Conservation (phyloP, 1,140 invertebrate species). For the Gonatopus flavifemur region DNA sequence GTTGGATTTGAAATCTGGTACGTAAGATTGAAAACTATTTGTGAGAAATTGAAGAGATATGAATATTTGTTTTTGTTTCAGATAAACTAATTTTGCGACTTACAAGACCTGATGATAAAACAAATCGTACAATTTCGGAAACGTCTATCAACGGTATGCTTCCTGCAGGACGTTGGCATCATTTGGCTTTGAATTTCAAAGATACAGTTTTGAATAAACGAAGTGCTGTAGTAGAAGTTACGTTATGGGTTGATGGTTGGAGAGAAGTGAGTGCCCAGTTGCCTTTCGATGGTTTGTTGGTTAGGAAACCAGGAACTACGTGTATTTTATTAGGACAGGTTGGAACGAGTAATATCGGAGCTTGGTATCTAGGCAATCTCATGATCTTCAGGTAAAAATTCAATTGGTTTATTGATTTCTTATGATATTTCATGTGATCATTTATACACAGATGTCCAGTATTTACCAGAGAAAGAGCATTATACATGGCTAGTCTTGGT, state of each 20-base stretch:
- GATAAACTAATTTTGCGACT: slow-evolving; percentile 60
- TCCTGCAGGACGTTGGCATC: slow-evolving; percentile 61
- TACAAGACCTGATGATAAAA: slow-evolving; percentile 60
- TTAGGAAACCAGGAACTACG: slow-evolving; percentile 56
- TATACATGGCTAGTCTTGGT: slow-evolving; percentile 57
- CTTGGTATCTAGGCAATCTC: slow-evolving; percentile 60
- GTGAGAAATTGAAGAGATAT: not conserved
- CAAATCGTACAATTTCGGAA: slow-evolving; percentile 60
- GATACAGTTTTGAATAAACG: slow-evolving; percentile 61
- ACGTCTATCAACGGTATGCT: slow-evolving; percentile 57
- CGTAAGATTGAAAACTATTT: slow-evolving; percentile 3
- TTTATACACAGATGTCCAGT: slow-evolving; percentile 49
- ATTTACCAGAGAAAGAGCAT: slow-evolving; percentile 55
- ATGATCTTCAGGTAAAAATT: slow-evolving; percentile 55
- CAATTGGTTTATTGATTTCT: not conserved
- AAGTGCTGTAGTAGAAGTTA: slow-evolving; percentile 63
- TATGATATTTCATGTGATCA: slow-evolving; percentile 1
- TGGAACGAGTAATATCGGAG: slow-evolving; percentile 44
- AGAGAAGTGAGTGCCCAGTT: slow-evolving; percentile 54
- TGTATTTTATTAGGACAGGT: slow-evolving; percentile 59
- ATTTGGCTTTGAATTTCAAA: slow-evolving; percentile 64
- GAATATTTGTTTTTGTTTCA: slow-evolving; percentile 30
- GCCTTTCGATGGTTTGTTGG: slow-evolving; percentile 56
- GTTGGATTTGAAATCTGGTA: slow-evolving; percentile 58
- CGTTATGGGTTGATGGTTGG: slow-evolving; percentile 60